Percentiles rank a stretch among this genome's conserved stretches.
phyloP scores from a whole-genome alignment of 2,797 vertebrate genomes.

The Notolepis coatsorum region DNA sequence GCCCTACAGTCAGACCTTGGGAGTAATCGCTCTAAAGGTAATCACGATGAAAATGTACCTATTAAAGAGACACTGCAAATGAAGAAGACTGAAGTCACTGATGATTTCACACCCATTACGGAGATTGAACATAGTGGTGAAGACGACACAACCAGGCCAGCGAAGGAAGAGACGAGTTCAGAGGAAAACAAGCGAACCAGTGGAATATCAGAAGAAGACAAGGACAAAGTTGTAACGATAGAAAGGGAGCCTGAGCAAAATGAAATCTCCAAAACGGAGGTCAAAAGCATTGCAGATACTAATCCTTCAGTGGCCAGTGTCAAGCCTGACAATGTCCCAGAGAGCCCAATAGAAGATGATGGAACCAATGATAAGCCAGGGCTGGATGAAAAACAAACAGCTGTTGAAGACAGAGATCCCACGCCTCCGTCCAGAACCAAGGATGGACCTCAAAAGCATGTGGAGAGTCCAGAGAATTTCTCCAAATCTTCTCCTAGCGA shows the following conservation, averaged over 20 bases:
- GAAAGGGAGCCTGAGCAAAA: constrained; percentile 6
- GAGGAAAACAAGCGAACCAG: not conserved
- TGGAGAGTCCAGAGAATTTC: constrained; percentile 1
- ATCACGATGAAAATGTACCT: constrained; percentile 14
- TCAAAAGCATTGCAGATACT: constrained; percentile 42
- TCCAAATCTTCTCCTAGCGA: not conserved
- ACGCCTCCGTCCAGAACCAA: constrained; percentile 1
- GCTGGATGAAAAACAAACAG: constrained; percentile 7
- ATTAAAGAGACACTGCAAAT: constrained; percentile 24
- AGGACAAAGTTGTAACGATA: constrained; percentile 7
- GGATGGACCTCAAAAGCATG: constrained; percentile 3
- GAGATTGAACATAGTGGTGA: constrained; percentile 29
- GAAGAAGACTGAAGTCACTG: not conserved
- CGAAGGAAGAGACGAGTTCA: not conserved
- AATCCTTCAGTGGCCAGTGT: constrained; percentile 22
- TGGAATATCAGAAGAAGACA: constrained; percentile 1
- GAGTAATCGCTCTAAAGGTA: constrained; percentile 28
- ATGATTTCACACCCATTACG: not conserved
- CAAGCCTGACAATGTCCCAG: constrained; percentile 17
- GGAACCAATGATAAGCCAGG: not conserved
- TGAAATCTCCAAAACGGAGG: constrained; percentile 37
- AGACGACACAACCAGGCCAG: constrained; percentile 1
- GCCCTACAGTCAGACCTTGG: constrained; percentile 24
- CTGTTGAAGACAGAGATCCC: constrained; percentile 23
- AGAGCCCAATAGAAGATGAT: constrained; percentile 37